Conservation (phyloP, 2,888 invertebrate species). For the Anaspis maculata region DNA sequence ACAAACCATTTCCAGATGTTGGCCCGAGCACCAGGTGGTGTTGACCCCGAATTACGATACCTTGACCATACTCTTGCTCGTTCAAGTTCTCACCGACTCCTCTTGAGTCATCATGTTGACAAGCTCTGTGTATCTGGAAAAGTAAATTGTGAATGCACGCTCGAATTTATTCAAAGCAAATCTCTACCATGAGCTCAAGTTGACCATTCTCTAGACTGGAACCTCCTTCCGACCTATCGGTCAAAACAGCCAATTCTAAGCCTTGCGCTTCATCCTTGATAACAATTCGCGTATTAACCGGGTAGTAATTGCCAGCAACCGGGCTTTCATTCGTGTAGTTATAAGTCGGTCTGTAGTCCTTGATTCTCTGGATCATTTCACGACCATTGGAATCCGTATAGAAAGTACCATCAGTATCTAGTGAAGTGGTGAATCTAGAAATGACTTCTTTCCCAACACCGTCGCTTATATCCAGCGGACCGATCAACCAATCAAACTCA, state of each 20-base stretch:
- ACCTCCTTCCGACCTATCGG: constrained; percentile 56
- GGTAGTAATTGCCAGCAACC: constrained; percentile 65
- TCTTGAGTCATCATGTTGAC: constrained; percentile 79
- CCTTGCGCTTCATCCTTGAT: constrained; percentile 44
- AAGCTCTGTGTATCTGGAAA: constrained; percentile 76
- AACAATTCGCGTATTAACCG: constrained; percentile 59
- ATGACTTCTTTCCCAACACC: constrained; percentile 61
- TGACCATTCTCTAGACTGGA: constrained; percentile 52
- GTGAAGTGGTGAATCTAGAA: constrained; percentile 50
- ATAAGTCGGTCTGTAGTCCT: constrained; percentile 53
- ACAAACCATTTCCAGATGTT: constrained; percentile 10
- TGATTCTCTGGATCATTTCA: constrained; percentile 54
- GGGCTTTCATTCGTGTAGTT: constrained; percentile 45
- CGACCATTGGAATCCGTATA: constrained; percentile 76
- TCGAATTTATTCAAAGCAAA: too few species aligned
- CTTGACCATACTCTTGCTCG: constrained; percentile 61
- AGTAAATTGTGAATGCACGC: too few species aligned
- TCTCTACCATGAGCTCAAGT: constrained; percentile 62
- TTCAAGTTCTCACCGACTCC: constrained; percentile 85
- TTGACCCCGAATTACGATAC: constrained; percentile 58
- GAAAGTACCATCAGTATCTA: constrained; percentile 49
- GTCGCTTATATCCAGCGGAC: constrained; percentile 54
- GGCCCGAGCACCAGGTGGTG: constrained; percentile 16
- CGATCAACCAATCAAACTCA: constrained; percentile 71
- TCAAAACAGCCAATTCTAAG: constrained; percentile 45